Conservation (phyloP, 2,888 invertebrate genomes). For the Synergus laeviventris region DNA sequence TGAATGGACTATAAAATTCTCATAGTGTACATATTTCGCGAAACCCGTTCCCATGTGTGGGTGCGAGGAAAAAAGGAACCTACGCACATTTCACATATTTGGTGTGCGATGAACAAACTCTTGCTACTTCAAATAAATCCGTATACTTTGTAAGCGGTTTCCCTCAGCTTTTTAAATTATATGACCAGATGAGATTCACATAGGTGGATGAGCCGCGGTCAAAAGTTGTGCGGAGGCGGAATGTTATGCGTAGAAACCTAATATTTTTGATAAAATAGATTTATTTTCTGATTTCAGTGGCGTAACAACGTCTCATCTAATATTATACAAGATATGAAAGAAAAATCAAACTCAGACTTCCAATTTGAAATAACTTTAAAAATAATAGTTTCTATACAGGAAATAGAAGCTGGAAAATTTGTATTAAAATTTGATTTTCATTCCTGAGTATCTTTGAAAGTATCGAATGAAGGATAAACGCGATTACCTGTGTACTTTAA, state of each 20-base stretch:
- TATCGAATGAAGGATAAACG: constrained; percentile 1
- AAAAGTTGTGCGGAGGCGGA: not conserved
- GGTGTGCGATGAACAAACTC: constrained; percentile 39
- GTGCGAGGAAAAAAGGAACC: constrained; percentile 51
- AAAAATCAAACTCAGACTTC: too few relatives aligned
- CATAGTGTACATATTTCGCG: constrained; percentile 48
- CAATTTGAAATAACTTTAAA: too few relatives aligned
- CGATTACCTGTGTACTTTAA: constrained; percentile 5
- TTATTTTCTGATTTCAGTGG: not conserved
- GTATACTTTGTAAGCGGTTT: constrained; percentile 25
- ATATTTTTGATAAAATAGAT: not conserved
- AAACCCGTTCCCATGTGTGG: constrained; percentile 53
- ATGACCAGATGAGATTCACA: not conserved
- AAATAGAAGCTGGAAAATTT: not conserved
- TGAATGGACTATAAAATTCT: constrained; percentile 49
- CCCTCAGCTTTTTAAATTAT: not conserved
- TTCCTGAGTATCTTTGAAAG: not conserved
- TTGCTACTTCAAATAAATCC: constrained; percentile 29
- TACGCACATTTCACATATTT: constrained; percentile 51
- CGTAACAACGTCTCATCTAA: not conserved
- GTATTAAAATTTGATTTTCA: not conserved
- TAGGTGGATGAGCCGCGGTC: not conserved
- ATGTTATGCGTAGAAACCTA: not conserved
- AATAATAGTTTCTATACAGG: too few relatives aligned
- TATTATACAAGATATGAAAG: too few relatives aligned